A percentile compares a stretch with the other conserved stretches of the same genome.
Evolutionary conservation across 2,113 vertebrate species (phyloP).

Genomic region (Prunella himalayana): DNA sequence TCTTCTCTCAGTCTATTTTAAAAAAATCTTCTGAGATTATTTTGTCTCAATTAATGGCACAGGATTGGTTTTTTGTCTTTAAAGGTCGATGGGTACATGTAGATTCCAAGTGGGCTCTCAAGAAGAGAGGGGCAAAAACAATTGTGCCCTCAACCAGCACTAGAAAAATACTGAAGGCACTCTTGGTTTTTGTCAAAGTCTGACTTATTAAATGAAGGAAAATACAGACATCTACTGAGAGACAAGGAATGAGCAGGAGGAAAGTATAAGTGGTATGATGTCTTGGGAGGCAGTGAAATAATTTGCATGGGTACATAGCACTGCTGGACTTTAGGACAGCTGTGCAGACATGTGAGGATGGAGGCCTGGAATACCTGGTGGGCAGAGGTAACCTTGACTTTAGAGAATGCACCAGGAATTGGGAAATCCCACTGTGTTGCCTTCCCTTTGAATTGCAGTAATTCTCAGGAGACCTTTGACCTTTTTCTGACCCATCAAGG

Average conservation of each 20-base stretch:
- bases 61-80: neutral
- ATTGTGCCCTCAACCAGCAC: neutral
- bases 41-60: neutral
- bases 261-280: fast-evolving
- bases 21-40: neutral
- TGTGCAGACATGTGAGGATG: neutral
- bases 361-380: neutral
- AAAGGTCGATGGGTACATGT: neutral
- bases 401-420: neutral
- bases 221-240: neutral
- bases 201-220: neutral
- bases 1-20: neutral
- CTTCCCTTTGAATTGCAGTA: neutral
- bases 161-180: neutral
- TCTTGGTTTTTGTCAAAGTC: neutral
- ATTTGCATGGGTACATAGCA: fast-evolving
- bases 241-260: neutral
- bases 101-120: neutral
- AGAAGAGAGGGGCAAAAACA: neutral
- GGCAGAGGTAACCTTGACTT: neutral
- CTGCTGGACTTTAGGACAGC: neutral
- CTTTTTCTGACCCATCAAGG: neutral
- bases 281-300: neutral
- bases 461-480: neutral
- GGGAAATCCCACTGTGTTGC: neutral